A percentile compares a stretch with the other conserved stretches of the same genome.
phyloP scores from a whole-genome alignment of 2,113 vertebrate species.

The Peromyscus polionotus region DNA sequence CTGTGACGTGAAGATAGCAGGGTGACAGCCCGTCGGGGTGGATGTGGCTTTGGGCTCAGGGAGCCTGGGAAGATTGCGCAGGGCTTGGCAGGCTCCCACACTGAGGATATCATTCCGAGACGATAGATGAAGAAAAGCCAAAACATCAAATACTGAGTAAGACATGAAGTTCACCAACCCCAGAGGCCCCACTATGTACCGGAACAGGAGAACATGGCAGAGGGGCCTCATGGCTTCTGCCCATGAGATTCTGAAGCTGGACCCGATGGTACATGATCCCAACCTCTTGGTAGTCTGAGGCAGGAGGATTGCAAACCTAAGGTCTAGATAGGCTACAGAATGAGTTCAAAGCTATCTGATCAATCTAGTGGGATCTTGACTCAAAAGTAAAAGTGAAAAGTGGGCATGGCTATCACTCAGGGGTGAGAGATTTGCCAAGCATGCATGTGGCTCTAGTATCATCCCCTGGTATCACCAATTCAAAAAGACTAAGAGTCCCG shows the following conservation, averaged over 20 bases:
- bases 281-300: not conserved
- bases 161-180: not conserved
- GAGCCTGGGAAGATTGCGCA: not conserved
- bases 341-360: not conserved
- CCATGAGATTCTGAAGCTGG: not conserved
- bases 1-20: not conserved
- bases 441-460: not conserved
- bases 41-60: not conserved
- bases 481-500: not conserved
- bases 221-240: rapidly evolving
- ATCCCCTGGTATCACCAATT: not conserved
- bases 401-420: not conserved
- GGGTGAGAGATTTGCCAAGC: not conserved
- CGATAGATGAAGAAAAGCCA: not conserved
- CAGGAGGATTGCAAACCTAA: not conserved
- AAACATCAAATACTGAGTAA: not conserved
- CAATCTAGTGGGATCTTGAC: not conserved
- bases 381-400: not conserved
- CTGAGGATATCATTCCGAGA: not conserved
- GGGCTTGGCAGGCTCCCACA: not conserved
- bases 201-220: not conserved
- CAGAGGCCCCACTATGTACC: not conserved
- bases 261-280: not conserved
- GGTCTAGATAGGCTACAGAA: not conserved
- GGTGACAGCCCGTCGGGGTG: not conserved